These are phyloP conservation scores for Fratercula arctica DNA, from an alignment of 2,797 vertebrate genomes.

Conservation along the genomic window DNA sequence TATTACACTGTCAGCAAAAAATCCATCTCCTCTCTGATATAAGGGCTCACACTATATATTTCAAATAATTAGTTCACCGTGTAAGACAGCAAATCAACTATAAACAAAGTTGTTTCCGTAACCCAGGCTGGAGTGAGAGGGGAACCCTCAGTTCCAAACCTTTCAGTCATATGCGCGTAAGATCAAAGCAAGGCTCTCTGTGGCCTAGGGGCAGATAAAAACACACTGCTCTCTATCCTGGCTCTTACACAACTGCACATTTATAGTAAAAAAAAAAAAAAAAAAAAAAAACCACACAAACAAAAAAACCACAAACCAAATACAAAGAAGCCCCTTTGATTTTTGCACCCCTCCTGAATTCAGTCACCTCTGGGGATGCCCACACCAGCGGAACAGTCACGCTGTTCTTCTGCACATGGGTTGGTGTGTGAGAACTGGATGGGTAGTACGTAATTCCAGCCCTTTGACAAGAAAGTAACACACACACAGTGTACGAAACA, in stretches of 20 bases:
- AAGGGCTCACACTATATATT: background rate
- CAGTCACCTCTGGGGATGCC: background rate
- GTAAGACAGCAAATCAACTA: background rate
- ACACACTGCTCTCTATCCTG: background rate
- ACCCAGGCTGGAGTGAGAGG: background rate
- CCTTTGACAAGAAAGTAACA: background rate
- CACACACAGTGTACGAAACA: accelerated
- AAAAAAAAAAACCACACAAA: too few species aligned
- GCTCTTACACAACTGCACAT: background rate
- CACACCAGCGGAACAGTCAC: background rate
- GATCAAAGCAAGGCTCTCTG: background rate
- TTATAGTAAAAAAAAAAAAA: background rate
- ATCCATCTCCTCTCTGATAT: background rate
- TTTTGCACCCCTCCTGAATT: background rate
- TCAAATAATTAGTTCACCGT: background rate
- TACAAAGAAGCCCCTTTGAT: background rate
- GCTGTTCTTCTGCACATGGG: accelerated
- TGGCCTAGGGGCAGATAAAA: background rate
- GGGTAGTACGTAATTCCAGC: background rate
- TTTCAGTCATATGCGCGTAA: background rate
- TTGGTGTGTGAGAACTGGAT: accelerated
- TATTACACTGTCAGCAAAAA: background rate
- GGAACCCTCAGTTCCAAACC: background rate
- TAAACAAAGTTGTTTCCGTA: background rate
- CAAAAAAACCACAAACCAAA: background rate